Conservation (phyloP, 92 coral and sea anemone genomes). For the Parazoanthus darwini region DNA sequence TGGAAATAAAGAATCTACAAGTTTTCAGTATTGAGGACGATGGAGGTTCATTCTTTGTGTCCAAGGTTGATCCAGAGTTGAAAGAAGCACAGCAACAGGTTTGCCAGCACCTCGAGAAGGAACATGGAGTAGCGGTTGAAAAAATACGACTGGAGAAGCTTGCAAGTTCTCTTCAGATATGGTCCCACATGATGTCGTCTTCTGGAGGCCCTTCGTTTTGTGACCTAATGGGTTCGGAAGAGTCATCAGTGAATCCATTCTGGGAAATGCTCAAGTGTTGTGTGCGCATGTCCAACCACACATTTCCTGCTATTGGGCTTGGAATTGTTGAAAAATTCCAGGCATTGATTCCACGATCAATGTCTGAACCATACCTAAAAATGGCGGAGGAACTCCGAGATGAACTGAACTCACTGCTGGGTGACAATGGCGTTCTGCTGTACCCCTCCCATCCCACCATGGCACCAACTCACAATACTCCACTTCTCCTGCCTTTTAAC, state of each 20-base stretch:
- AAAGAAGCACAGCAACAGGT: conserved; percentile 75
- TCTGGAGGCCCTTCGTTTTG: conserved; percentile 89
- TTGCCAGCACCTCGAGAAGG: conserved; percentile 65
- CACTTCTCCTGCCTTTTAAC: conserved; percentile 78
- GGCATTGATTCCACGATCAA: conserved; percentile 67
- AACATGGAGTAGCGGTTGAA: conserved; percentile 65
- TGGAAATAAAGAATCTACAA: conserved; percentile 69
- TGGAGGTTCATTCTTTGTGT: conserved; percentile 75
- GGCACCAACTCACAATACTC: conserved; percentile 80
- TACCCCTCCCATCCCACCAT: conserved; percentile 91
- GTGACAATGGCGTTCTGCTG: conserved; percentile 82
- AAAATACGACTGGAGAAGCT: conserved; percentile 75
- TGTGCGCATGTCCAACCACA: conserved; percentile 76
- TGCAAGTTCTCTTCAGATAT: conserved; percentile 81
- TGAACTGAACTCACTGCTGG: conserved; percentile 80
- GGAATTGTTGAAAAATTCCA: conserved; percentile 84
- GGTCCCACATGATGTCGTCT: conserved; percentile 90
- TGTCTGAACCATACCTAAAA: conserved; percentile 60
- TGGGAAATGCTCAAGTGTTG: conserved; percentile 89
- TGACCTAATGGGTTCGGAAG: conserved; percentile 72
- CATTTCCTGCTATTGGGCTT: conserved; percentile 91
- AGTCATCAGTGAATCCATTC: conserved; percentile 64
- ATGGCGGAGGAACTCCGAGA: conserved; percentile 75
- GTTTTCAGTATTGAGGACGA: conserved; percentile 74
- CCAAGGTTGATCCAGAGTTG: conserved; percentile 73